Evolutionary conservation across 2,113 vertebrate genomes (phyloP).

Genomic region (Lichenostomus cassidix): DNA sequence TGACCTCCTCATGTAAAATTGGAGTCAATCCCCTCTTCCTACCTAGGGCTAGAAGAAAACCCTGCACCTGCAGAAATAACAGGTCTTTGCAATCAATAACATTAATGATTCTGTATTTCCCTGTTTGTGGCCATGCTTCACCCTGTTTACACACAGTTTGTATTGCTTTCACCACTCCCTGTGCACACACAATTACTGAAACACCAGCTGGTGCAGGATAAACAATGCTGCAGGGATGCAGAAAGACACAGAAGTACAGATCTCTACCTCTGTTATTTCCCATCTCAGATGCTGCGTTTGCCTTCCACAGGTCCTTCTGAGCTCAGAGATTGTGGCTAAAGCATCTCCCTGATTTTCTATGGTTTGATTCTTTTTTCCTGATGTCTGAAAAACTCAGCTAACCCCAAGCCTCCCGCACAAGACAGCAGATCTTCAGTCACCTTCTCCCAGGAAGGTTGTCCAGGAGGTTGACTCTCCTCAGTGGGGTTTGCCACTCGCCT

Average conservation of each 20-base stretch:
- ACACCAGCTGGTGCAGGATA: constrained; percentile 22
- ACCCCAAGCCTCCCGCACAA: not conserved
- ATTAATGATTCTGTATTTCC: not conserved
- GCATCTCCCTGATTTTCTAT: not conserved
- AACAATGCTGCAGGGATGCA: not conserved
- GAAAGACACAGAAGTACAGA: not conserved
- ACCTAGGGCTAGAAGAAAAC: not conserved
- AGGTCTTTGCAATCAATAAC: not conserved
- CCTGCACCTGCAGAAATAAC: not conserved
- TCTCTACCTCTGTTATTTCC: not conserved
- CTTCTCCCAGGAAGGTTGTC: not conserved
- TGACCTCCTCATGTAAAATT: not conserved
- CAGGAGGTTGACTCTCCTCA: not conserved
- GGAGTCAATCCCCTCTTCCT: not conserved
- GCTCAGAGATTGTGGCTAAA: not conserved
- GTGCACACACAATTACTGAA: constrained; percentile 29
- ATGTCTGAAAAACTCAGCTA: not conserved
- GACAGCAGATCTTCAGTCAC: not conserved
- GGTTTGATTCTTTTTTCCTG: not conserved
- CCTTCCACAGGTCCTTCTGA: not conserved
- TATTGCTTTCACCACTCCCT: not conserved
- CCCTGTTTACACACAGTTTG: not conserved
- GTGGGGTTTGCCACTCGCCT: not conserved
- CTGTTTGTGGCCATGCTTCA: not conserved
- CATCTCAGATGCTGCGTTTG: not conserved